A percentile compares a stretch with the other conserved stretches of the same genome.
phyloP scores from a whole-genome alignment of 2,888 invertebrate genomes.

The Urechis unicinctus region DNA sequence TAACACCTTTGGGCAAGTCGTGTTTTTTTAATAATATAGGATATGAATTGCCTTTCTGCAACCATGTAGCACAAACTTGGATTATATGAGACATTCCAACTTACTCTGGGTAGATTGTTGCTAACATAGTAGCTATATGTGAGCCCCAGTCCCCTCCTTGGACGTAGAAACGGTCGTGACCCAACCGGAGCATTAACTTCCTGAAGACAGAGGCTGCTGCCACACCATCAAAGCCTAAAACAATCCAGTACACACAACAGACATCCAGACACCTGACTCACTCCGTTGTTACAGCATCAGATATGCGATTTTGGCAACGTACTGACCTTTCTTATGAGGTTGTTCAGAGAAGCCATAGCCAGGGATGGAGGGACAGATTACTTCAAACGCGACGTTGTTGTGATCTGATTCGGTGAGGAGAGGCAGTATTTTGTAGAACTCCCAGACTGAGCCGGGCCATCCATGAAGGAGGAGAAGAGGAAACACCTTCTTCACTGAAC shows the following conservation, averaged over 20 bases:
- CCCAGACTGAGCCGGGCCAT: slow-evolving; percentile 78
- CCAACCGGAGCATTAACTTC: slow-evolving; percentile 67
- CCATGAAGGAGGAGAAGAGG: slow-evolving; percentile 73
- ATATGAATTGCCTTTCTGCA: too few species aligned
- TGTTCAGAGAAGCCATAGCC: slow-evolving; percentile 57
- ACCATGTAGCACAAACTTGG: too few species aligned
- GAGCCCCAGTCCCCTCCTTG: slow-evolving; percentile 84
- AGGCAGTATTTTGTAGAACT: slow-evolving; percentile 65
- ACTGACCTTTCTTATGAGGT: slow-evolving; percentile 58
- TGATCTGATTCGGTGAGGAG: slow-evolving; percentile 42
- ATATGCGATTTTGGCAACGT: too few species aligned
- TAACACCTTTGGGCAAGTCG: too few species aligned
- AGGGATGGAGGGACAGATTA: slow-evolving; percentile 55
- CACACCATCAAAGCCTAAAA: slow-evolving; percentile 28
- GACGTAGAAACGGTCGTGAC: slow-evolving; percentile 61
- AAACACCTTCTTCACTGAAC: too few species aligned
- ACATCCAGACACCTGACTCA: too few species aligned
- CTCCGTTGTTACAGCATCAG: too few species aligned
- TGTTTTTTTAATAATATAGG: too few species aligned
- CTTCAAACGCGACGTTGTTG: slow-evolving; percentile 33
- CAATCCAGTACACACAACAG: slow-evolving; percentile 5
- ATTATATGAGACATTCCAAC: too few species aligned
- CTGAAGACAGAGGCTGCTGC: slow-evolving; percentile 54
- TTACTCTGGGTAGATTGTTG: slow-evolving; percentile 58
- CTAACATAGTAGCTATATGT: slow-evolving; percentile 59